Conservation (phyloP, 1,140 invertebrate genomes). For the Trichoplusia ni region DNA sequence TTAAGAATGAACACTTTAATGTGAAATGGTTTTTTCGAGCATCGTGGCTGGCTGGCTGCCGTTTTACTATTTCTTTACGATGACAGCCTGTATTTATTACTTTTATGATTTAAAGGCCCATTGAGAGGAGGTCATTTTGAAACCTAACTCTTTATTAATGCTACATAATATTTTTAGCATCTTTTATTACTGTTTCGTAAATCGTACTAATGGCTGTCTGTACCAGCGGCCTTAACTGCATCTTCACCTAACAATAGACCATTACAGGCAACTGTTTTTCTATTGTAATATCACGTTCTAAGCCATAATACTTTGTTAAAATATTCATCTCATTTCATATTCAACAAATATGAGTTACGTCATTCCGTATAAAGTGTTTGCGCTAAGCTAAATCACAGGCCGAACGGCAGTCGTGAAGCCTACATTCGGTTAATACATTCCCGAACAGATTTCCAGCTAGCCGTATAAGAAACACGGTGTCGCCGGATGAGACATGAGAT, state of each 20-base stretch:
- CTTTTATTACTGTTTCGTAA: neutral
- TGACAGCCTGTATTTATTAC: slow-evolving; percentile 1
- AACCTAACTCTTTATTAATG: neutral
- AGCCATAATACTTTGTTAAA: slow-evolving; percentile 20
- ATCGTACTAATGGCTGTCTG: slow-evolving; percentile 3
- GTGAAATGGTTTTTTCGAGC: slow-evolving; percentile 8
- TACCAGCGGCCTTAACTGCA: neutral
- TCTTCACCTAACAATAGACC: slow-evolving; percentile 11
- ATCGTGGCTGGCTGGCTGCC: neutral
- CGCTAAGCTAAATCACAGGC: slow-evolving; percentile 26
- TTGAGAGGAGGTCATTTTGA: neutral
- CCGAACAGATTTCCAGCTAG: slow-evolving; percentile 20
- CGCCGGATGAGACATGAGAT: slow-evolving; percentile 2
- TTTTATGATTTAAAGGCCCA: neutral
- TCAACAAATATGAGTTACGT: slow-evolving; percentile 29
- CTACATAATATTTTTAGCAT: neutral
- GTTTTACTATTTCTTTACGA: slow-evolving; percentile 2
- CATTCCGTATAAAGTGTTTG: slow-evolving; percentile 32
- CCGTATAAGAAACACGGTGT: slow-evolving; percentile 19
- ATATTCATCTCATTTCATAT: slow-evolving; percentile 24
- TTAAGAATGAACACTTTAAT: slow-evolving; percentile 25
- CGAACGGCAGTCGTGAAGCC: slow-evolving; percentile 30
- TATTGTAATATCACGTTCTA: slow-evolving; percentile 13
- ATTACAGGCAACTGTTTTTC: slow-evolving; percentile 14
- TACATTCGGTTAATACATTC: slow-evolving; percentile 21